Percentiles rank a stretch among this genome's conserved stretches.
phyloP scores from a whole-genome alignment of 2,888 invertebrate genomes.

The Catocala fraxini region DNA sequence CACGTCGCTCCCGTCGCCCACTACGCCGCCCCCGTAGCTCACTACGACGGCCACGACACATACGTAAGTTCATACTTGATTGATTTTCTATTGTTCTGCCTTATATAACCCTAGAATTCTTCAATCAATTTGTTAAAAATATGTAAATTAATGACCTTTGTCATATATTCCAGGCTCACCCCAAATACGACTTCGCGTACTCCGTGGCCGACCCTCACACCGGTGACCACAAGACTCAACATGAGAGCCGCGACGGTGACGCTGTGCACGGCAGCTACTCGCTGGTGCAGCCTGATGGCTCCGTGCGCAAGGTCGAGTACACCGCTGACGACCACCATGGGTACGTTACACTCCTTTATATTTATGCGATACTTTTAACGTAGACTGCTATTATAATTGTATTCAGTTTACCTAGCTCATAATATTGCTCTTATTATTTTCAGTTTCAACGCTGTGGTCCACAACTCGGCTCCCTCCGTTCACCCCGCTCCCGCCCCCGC shows the following conservation, averaged over 20 bases:
- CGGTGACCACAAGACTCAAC: constrained; percentile 87
- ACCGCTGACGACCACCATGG: constrained; percentile 82
- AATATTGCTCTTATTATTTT: constrained; percentile 36
- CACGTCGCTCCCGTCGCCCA: constrained; percentile 53
- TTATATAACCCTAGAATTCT: background rate
- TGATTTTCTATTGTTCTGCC: background rate
- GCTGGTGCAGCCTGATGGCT: constrained; percentile 85
- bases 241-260: constrained; percentile 85
- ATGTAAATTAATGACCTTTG: background rate
- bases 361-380: background rate
- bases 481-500: constrained; percentile 69
- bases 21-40: constrained; percentile 53
- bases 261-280: constrained; percentile 88
- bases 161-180: constrained; percentile 63
- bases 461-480: constrained; percentile 72
- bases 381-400: too few species aligned
- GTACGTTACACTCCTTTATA: constrained; percentile 57
- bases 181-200: constrained; percentile 82
- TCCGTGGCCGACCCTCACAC: constrained; percentile 86
- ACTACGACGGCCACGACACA: constrained; percentile 60
- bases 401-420: too few species aligned
- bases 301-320: constrained; percentile 86
- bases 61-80: constrained; percentile 47
- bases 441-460: constrained; percentile 83
- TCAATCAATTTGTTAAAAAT: background rate